These are phyloP conservation scores for Chondrilla cf. caribensis DNA, from an alignment of 37 sponge, comb jelly and placozoan genomes.

Conservation along the genomic window DNA sequence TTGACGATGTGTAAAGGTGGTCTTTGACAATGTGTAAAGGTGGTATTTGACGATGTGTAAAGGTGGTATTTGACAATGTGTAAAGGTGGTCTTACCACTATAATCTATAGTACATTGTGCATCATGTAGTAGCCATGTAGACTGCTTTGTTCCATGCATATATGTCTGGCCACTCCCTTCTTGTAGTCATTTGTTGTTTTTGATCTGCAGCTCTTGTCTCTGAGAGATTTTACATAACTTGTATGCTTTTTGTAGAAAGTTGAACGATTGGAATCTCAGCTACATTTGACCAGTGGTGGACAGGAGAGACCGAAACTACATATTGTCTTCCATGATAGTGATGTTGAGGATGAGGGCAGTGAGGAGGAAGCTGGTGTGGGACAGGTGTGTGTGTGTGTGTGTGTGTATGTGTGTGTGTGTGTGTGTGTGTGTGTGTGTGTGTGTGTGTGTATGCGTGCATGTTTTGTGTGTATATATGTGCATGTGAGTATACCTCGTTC, in stretches of 20 bases:
- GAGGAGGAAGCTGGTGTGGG: not conserved
- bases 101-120: no score
- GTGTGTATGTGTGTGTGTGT: not conserved
- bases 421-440: constrained; percentile 31
- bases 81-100: no score
- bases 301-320: constrained; percentile 39
- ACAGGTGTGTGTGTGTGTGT: not conserved
- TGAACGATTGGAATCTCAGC: constrained; percentile 40
- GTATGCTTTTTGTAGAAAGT: constrained; percentile 47
- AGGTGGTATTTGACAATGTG: no score
- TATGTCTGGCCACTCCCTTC: no score
- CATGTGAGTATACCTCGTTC: not conserved
- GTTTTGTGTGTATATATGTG: not conserved
- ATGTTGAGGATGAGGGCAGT: constrained; percentile 24
- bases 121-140: no score
- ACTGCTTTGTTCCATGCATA: no score
- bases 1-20: no score
- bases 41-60: no score
- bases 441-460: not conserved
- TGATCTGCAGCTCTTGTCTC: no score
- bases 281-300: constrained; percentile 42
- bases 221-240: no score
- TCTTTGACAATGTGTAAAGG: no score
- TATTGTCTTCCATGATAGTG: constrained; percentile 65
- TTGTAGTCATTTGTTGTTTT: no score